Percentiles rank a stretch among this genome's conserved stretches.
phyloP scores from a whole-genome alignment of 2,888 invertebrate species.

The Hoplodrina ambigua region DNA sequence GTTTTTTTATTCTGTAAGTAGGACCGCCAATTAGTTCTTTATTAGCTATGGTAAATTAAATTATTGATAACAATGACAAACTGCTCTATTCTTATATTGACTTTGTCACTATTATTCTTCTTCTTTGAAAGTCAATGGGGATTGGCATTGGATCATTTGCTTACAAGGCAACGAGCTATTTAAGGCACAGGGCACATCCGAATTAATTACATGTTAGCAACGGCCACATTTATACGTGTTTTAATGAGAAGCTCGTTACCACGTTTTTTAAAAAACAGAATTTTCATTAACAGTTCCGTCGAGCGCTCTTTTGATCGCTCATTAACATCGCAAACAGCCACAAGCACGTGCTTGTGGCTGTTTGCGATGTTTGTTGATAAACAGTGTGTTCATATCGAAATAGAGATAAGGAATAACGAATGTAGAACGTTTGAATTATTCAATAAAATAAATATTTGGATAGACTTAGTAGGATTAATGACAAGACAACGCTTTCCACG shows the following conservation, averaged over 20 bases:
- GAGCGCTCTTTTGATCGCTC: constrained; percentile 30
- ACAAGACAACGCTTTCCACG: background rate
- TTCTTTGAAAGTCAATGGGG: constrained; percentile 50
- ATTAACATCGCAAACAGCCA: constrained; percentile 21
- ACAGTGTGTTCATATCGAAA: constrained; percentile 32
- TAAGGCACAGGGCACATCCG: constrained; percentile 24
- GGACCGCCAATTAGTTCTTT: background rate
- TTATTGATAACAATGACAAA: background rate
- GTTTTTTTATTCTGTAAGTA: constrained; percentile 13
- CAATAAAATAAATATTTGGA: background rate
- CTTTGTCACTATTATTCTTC: background rate
- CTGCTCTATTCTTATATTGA: background rate
- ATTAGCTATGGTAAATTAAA: background rate
- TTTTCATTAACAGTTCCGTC: constrained; percentile 12
- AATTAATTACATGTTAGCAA: constrained; percentile 47
- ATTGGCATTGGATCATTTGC: constrained; percentile 36
- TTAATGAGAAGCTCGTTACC: constrained; percentile 40
- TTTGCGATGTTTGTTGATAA: constrained; percentile 53
- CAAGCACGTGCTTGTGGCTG: constrained; percentile 26
- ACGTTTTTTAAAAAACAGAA: constrained; percentile 8
- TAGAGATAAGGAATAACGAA: constrained; percentile 4
- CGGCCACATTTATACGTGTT: constrained; percentile 11
- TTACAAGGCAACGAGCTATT: constrained; percentile 31
- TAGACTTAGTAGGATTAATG: background rate
- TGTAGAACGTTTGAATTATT: constrained; percentile 3